These are phyloP conservation scores for Delphinus delphis DNA, from an alignment of 2,113 vertebrate species.

Conservation along the genomic window DNA sequence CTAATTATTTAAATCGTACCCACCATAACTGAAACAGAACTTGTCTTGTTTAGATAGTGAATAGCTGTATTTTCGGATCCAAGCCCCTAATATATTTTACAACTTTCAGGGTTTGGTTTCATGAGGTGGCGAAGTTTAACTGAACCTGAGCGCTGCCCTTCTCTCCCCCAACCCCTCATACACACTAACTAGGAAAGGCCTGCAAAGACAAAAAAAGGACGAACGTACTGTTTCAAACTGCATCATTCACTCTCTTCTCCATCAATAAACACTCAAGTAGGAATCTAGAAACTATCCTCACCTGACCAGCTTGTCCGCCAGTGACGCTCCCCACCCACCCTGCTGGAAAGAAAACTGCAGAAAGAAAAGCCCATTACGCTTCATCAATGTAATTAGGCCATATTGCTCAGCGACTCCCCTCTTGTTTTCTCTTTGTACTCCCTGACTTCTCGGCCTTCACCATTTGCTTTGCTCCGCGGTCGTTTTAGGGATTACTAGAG, in stretches of 20 bases:
- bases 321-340: conserved; percentile 90
- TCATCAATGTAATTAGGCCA: not conserved
- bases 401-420: not conserved
- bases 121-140: not conserved
- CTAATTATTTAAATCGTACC: not conserved
- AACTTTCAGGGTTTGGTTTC: not conserved
- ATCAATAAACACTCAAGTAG: not conserved
- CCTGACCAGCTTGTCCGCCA: conserved; percentile 91
- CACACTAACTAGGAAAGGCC: no score
- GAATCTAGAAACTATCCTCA: conserved; percentile 73
- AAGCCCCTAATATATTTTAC: not conserved
- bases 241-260: not conserved
- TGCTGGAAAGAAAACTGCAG: conserved; percentile 91
- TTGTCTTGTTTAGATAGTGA: not conserved
- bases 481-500: not conserved
- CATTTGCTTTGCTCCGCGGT: not conserved
- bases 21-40: not conserved
- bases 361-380: conserved; percentile 35
- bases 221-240: not conserved
- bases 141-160: not conserved
- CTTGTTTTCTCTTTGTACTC: not conserved
- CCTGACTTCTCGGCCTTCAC: not conserved
- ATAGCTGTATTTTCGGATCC: not conserved
- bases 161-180: not conserved
- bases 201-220: not conserved